These are phyloP conservation scores for Xanthia togata DNA, from an alignment of 2,888 invertebrate genomes.

Conservation along the genomic window DNA sequence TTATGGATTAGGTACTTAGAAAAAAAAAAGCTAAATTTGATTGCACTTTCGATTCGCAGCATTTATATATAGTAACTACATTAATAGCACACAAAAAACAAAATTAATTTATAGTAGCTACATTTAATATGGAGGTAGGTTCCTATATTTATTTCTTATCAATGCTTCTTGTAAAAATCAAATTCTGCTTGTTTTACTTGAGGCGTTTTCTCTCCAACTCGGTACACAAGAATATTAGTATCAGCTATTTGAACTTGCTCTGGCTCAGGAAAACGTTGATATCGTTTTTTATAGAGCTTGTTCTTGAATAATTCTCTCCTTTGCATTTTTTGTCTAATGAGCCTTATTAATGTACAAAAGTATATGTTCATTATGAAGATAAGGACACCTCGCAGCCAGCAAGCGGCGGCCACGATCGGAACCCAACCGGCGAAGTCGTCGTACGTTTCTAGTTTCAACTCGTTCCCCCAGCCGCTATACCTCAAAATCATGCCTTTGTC, in stretches of 20 bases:
- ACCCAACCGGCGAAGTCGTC: slow-evolving; percentile 84
- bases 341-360: slow-evolving; percentile 70
- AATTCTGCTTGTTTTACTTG: slow-evolving; percentile 20
- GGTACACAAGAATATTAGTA: slow-evolving; percentile 71
- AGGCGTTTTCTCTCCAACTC: slow-evolving; percentile 73
- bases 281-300: slow-evolving; percentile 62
- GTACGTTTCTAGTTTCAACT: slow-evolving; percentile 71
- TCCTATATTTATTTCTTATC: neutral
- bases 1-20: no score
- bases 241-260: slow-evolving; percentile 49
- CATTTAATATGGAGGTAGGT: neutral
- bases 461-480: slow-evolving; percentile 83
- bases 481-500: slow-evolving; percentile 81
- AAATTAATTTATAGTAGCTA: no score
- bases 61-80: no score
- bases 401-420: slow-evolving; percentile 76
- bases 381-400: slow-evolving; percentile 81
- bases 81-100: no score
- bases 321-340: slow-evolving; percentile 68
- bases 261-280: slow-evolving; percentile 77
- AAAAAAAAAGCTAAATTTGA: neutral
- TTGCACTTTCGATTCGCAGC: neutral
- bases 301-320: slow-evolving; percentile 73
- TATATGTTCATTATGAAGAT: slow-evolving; percentile 77
- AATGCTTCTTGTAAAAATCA: neutral